Percentiles rank a stretch among this genome's conserved stretches.
These are phyloP conservation scores for Nezara viridula DNA, from an alignment of 2,888 invertebrate genomes.

Conservation along the genomic window DNA sequence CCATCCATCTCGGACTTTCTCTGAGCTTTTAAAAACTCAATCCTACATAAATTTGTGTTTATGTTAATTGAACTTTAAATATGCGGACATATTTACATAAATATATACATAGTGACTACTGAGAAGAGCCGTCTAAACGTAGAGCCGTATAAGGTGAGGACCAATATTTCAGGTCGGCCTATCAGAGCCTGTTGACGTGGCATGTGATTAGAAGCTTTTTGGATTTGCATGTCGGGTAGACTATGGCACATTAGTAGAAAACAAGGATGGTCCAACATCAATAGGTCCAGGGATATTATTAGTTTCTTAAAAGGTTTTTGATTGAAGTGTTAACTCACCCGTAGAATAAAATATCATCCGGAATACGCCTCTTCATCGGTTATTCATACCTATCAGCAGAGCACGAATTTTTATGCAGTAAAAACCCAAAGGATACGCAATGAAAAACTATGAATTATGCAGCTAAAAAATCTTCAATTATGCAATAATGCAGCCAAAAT, in stretches of 20 bases:
- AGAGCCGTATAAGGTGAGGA: neutral
- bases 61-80: constrained; percentile 7
- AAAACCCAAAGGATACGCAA: too few relatives aligned
- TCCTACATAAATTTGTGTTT: constrained; percentile 18
- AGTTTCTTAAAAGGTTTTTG: neutral
- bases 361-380: neutral
- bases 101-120: constrained; percentile 12
- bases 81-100: constrained; percentile 31
- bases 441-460: too few relatives aligned
- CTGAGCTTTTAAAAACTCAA: constrained; percentile 15
- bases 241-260: neutral
- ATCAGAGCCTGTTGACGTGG: neutral
- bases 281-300: neutral
- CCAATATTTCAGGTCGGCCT: neutral
- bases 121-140: neutral
- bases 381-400: neutral
- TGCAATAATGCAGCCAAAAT: too few relatives aligned
- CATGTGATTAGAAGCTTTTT: neutral
- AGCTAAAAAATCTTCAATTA: too few relatives aligned
- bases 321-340: neutral
- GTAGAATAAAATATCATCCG: neutral
- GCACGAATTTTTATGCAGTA: too few relatives aligned
- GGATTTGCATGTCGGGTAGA: neutral
- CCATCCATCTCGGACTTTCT: neutral
- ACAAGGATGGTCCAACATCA: neutral